Evolutionary conservation across 1,140 invertebrate species (phyloP).

Genomic region (Aphidius gifuensis): DNA sequence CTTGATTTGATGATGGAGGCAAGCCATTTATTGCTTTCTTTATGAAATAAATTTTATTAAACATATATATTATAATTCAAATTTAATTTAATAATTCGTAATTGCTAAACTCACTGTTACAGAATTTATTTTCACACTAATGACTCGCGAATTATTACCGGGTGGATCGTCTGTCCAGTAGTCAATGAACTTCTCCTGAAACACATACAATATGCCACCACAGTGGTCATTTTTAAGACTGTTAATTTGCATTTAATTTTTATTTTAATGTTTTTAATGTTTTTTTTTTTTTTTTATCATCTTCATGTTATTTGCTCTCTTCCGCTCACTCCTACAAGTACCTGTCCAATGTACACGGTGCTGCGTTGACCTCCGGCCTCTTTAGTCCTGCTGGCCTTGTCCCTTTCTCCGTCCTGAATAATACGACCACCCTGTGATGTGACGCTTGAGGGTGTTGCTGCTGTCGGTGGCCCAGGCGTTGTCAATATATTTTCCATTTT

Average conservation of each 20-base stretch:
- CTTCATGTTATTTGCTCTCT: conserved; percentile 21
- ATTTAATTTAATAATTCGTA: conserved; percentile 10
- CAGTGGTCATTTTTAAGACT: conserved; percentile 25
- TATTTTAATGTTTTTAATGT: conserved; percentile 20
- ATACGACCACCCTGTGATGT: conserved; percentile 43
- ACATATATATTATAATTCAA: not conserved
- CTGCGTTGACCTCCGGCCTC: conserved; percentile 45
- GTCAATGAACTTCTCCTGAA: conserved; percentile 52
- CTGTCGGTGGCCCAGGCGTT: conserved; percentile 29
- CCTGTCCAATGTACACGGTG: conserved; percentile 52
- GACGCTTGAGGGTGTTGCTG: conserved; percentile 31
- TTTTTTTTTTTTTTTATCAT: conserved; percentile 17
- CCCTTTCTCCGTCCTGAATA: conserved; percentile 42
- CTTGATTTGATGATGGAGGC: conserved; percentile 1
- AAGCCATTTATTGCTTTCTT: too few species aligned
- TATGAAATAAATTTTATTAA: conserved; percentile 24
- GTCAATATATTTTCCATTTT: conserved; percentile 23
- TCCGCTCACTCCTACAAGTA: conserved; percentile 28
- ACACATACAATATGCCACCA: conserved; percentile 31
- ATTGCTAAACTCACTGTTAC: conserved; percentile 41
- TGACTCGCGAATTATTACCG: conserved; percentile 38
- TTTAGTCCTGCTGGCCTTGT: conserved; percentile 42
- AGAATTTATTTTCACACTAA: conserved; percentile 49
- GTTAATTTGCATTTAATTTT: conserved; percentile 27
- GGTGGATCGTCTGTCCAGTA: conserved; percentile 44